Conservation (phyloP, 2,113 vertebrate genomes). For the Ctenodactylus gundi region DNA sequence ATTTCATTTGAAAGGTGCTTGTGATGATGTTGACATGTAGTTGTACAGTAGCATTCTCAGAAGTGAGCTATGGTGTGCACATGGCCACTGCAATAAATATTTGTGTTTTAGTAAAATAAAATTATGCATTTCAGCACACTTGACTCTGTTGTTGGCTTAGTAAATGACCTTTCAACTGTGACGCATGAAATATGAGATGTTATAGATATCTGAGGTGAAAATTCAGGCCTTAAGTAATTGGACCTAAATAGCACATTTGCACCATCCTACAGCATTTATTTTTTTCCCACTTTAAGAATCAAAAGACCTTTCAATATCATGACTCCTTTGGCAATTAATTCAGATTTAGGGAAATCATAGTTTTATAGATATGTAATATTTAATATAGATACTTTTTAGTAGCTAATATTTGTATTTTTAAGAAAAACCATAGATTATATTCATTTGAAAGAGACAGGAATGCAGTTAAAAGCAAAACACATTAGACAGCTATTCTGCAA, state of each 20-base stretch:
- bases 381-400: neutral
- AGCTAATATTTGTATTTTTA: conserved; percentile 7
- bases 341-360: neutral
- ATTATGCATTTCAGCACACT: neutral
- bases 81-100: neutral
- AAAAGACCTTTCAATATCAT: neutral
- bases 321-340: neutral
- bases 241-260: neutral
- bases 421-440: neutral
- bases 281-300: neutral
- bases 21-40: neutral
- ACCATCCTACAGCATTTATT: neutral
- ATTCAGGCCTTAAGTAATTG: neutral
- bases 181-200: neutral
- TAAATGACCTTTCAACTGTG: neutral
- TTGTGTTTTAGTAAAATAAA: conserved; percentile 35
- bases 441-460: neutral
- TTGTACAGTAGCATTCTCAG: neutral
- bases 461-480: neutral
- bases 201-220: neutral
- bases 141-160: neutral
- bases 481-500: neutral
- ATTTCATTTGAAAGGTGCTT: neutral
- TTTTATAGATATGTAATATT: neutral
- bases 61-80: neutral